Evolutionary conservation across 2,113 vertebrate genomes (phyloP).

Genomic region (Aleadryas rufinucha): DNA sequence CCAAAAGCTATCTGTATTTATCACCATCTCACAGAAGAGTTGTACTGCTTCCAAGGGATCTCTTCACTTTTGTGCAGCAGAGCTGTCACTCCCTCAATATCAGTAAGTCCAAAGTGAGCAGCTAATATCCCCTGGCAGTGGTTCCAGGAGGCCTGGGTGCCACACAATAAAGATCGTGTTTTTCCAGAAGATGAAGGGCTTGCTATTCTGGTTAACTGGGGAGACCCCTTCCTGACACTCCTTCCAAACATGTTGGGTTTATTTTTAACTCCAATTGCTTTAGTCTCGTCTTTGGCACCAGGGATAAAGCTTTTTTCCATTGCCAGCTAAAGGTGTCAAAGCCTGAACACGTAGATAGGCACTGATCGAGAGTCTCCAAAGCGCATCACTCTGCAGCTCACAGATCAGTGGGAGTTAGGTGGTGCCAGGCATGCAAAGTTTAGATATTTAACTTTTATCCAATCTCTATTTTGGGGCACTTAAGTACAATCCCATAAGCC

Average conservation of each 20-base stretch:
- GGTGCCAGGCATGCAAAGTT: neutral
- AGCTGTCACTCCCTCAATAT: neutral
- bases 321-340: neutral
- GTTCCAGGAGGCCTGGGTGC: neutral
- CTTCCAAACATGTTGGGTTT: neutral
- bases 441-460: neutral
- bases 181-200: neutral
- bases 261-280: neutral
- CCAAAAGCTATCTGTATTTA: neutral
- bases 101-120: neutral
- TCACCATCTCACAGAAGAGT: neutral
- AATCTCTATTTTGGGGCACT: neutral
- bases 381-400: neutral
- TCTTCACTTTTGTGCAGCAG: neutral
- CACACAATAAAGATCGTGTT: neutral
- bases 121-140: neutral
- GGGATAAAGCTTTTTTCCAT: neutral
- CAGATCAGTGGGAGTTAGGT: neutral
- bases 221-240: neutral
- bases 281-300: neutral
- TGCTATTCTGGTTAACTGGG: neutral
- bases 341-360: neutral
- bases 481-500: neutral
- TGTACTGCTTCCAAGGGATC: neutral
- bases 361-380: neutral